phyloP scores from a whole-genome alignment of 2,113 vertebrate genomes.

The Grantiella picta region DNA sequence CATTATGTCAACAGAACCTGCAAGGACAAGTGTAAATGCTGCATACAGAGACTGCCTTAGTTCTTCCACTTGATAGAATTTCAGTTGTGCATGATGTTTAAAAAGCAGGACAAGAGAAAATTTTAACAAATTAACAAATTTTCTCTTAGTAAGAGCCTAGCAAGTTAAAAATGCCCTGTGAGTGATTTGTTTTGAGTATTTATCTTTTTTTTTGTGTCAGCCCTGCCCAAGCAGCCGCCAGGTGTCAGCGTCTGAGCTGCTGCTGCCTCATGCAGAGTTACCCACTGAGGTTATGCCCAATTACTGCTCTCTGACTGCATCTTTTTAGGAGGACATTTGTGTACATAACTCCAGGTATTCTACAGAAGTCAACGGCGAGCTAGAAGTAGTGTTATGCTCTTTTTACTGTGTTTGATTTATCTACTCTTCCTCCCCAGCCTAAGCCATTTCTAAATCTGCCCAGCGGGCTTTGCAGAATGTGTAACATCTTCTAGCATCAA shows the following conservation, averaged over 20 bases:
- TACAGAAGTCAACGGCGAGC: background rate
- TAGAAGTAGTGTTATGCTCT: background rate
- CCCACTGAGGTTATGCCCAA: background rate
- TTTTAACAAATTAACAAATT: background rate
- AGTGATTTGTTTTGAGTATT: background rate
- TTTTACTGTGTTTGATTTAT: background rate
- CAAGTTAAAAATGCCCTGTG: background rate
- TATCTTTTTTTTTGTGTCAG: background rate
- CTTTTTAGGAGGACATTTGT: background rate
- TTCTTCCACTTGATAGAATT: background rate
- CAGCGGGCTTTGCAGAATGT: background rate
- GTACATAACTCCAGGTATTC: background rate
- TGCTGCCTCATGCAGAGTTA: background rate
- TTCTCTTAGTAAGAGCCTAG: background rate
- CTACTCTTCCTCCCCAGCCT: background rate
- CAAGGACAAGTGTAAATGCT: background rate
- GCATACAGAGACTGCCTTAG: background rate
- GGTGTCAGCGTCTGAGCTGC: slow-evolving; percentile 13
- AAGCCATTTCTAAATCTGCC: background rate
- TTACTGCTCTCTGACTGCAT: background rate
- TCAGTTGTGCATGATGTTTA: background rate
- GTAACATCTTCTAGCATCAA: background rate
- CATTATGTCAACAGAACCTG: background rate
- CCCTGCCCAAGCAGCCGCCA: background rate
- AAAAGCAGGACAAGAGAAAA: background rate